Percentiles rank a stretch among this genome's conserved stretches.
These are phyloP conservation scores for Heliconius hortense DNA, from an alignment of 2,888 invertebrate species.

Conservation along the genomic window DNA sequence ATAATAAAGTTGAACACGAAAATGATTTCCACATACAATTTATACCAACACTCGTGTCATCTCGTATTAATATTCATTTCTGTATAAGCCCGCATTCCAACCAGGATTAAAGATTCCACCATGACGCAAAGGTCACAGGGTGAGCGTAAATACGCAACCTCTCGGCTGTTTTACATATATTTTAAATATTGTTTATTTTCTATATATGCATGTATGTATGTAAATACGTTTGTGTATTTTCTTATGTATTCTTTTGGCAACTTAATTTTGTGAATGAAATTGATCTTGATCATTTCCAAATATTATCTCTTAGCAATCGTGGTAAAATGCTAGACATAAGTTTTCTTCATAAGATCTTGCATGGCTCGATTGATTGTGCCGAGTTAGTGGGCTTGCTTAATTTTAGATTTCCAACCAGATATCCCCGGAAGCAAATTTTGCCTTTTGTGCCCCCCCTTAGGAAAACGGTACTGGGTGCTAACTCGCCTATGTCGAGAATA, in stretches of 20 bases:
- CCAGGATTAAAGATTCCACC: conserved; percentile 36
- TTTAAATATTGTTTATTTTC: background rate
- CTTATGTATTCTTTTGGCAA: background rate
- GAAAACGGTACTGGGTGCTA: no score
- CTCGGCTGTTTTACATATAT: conserved; percentile 14
- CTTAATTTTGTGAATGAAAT: background rate
- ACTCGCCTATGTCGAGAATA: no score
- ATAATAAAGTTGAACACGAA: conserved; percentile 3
- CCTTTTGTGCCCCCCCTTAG: no score
- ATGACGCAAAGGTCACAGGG: conserved; percentile 31
- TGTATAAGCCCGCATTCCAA: conserved; percentile 31
- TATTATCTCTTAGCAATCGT: no score
- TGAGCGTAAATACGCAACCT: conserved; percentile 26
- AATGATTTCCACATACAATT: conserved; percentile 1
- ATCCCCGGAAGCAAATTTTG: no score
- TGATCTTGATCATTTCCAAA: no score
- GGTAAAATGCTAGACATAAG: no score
- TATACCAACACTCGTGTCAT: conserved; percentile 18
- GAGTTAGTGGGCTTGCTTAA: no score
- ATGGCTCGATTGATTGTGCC: no score
- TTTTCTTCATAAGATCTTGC: no score
- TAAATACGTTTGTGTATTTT: background rate
- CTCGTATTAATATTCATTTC: conserved; percentile 29
- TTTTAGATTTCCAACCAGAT: no score
- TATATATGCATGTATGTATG: background rate